A percentile compares a stretch with the other conserved stretches of the same genome.
These are phyloP conservation scores for Vanacampus margaritifer DNA, from an alignment of 2,113 vertebrate species.

Conservation along the genomic window DNA sequence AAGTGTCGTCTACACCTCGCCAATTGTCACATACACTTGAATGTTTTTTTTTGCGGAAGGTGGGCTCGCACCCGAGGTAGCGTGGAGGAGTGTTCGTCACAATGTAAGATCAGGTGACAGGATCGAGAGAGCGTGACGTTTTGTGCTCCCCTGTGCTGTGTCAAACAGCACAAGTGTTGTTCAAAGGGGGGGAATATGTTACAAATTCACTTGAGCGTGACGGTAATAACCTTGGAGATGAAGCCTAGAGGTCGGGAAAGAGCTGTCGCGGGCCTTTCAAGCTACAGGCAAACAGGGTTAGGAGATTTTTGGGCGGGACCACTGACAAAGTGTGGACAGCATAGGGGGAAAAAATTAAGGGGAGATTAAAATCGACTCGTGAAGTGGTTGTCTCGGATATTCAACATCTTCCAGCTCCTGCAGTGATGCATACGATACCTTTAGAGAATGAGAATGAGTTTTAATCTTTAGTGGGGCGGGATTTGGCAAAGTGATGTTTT, in stretches of 20 bases:
- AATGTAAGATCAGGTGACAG: conserved; percentile 7
- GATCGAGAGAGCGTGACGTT: not conserved
- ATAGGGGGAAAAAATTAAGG: not conserved
- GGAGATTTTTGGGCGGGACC: not conserved
- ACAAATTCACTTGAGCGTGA: conserved; percentile 13
- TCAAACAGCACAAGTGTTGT: conserved; percentile 2
- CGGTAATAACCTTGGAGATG: conserved; percentile 10
- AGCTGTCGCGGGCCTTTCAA: conserved; percentile 6
- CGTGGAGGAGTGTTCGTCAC: conserved; percentile 16
- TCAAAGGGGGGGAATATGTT: not conserved
- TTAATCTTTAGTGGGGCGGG: not conserved
- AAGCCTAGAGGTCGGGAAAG: not conserved
- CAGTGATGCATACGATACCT: not conserved
- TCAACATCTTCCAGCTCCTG: not conserved
- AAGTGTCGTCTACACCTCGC: not conserved
- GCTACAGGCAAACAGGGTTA: not conserved
- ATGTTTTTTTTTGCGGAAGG: not conserved
- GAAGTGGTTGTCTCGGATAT: not conserved
- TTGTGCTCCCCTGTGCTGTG: conserved; percentile 1
- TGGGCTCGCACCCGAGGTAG: not conserved
- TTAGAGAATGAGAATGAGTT: not conserved
- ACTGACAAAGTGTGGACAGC: conserved; percentile 9
- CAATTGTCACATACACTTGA: conserved; percentile 14
- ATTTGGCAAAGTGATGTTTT: too few species aligned
- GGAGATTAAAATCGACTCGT: conserved; percentile 16